These are phyloP conservation scores for Medauroidea extradentata DNA, from an alignment of 1,140 invertebrate species.

Conservation along the genomic window DNA sequence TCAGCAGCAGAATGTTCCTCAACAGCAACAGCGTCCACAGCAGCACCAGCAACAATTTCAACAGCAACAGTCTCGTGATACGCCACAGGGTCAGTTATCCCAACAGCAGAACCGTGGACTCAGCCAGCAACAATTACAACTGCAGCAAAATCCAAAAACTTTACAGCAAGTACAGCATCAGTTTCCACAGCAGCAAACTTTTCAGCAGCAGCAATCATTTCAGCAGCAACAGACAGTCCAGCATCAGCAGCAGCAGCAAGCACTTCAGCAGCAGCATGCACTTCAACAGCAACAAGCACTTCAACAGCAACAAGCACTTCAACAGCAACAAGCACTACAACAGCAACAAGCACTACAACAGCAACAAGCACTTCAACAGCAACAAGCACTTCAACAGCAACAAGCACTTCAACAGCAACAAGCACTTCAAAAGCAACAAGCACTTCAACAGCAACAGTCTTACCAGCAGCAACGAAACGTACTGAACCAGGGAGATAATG, in stretches of 20 bases:
- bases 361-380: conserved; percentile 41
- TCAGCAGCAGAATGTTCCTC: conserved; percentile 14
- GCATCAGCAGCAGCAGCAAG: conserved; percentile 34
- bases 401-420: conserved; percentile 9
- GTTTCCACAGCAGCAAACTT: conserved; percentile 13
- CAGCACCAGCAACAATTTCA: conserved; percentile 9
- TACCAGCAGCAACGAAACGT: conserved; percentile 14
- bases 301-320: conserved; percentile 20
- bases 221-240: conserved; percentile 46
- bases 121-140: not conserved
- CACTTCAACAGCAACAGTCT: conserved; percentile 4
- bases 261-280: conserved; percentile 43
- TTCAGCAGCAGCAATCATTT: conserved; percentile 35
- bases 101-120: conserved; percentile 5
- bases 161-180: conserved; percentile 12
- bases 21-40: conserved; percentile 30
- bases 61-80: conserved; percentile 4
- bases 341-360: conserved; percentile 37
- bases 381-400: conserved; percentile 35
- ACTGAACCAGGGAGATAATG: conserved; percentile 8
- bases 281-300: conserved; percentile 31
- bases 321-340: conserved; percentile 19
- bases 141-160: conserved; percentile 9
- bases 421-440: not conserved
- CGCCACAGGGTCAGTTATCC: not conserved